Conservation (phyloP, 2,797 vertebrate genomes). For the Iguana delicatissima region DNA sequence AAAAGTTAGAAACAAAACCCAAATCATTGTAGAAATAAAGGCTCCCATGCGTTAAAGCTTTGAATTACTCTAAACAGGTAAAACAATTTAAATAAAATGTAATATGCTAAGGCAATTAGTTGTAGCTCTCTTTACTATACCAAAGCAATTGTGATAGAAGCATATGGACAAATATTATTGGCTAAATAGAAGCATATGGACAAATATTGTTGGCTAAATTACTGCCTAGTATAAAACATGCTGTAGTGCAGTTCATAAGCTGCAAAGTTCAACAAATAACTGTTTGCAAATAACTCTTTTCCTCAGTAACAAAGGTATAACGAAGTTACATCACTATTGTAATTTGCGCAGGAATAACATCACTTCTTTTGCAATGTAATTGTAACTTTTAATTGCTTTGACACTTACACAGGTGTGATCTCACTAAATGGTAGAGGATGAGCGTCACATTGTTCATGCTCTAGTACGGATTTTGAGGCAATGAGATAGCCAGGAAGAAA, state of each 20-base stretch:
- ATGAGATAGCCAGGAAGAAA: not conserved
- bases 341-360: not conserved
- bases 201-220: not conserved
- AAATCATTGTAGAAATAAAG: slow-evolving; percentile 27
- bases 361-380: not conserved
- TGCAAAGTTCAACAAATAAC: not conserved
- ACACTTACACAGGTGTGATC: not conserved
- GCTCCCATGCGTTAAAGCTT: not conserved
- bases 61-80: slow-evolving; percentile 12
- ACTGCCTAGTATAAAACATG: not conserved
- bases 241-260: not conserved
- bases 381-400: not conserved
- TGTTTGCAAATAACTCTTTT: not conserved
- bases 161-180: no score
- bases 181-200: not conserved
- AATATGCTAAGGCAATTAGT: not conserved
- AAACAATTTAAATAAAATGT: slow-evolving; percentile 9
- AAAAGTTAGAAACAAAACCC: slow-evolving; percentile 16
- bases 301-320: not conserved
- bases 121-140: not conserved
- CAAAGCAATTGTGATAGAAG: not conserved
- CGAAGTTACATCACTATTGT: no score
- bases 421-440: not conserved
- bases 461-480: not conserved
- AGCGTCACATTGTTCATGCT: not conserved